phyloP scores from a whole-genome alignment of 2,797 vertebrate species.

The Spondyliosoma cantharus region DNA sequence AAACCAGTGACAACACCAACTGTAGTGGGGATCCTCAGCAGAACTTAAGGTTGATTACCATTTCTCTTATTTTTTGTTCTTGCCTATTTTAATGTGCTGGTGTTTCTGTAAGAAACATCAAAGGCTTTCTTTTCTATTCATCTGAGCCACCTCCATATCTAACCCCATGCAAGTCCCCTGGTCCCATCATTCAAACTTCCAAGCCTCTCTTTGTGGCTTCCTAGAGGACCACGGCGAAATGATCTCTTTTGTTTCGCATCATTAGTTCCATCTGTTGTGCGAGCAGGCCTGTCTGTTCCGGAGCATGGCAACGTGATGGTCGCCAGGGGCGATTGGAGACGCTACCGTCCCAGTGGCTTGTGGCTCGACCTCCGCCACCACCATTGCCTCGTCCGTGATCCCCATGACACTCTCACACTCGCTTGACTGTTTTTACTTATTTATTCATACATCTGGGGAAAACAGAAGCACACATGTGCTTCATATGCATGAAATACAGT shows the following conservation, averaged over 20 bases:
- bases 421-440: conserved; percentile 75
- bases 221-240: conserved; percentile 85
- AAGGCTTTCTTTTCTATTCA: conserved; percentile 74
- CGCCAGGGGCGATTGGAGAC: conserved; percentile 83
- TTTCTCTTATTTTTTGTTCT: conserved; percentile 68
- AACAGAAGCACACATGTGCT: conserved; percentile 32
- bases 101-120: conserved; percentile 76
- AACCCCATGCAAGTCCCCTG: conserved; percentile 78
- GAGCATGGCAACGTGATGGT: conserved; percentile 85
- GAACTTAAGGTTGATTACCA: conserved; percentile 61
- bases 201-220: conserved; percentile 84
- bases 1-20: conserved; percentile 45
- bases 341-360: conserved; percentile 77
- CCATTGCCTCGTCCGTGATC: conserved; percentile 69
- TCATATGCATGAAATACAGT: conserved; percentile 41
- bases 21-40: conserved; percentile 29
- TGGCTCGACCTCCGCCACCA: conserved; percentile 80
- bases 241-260: conserved; percentile 93
- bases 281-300: conserved; percentile 84
- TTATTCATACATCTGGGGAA: conserved; percentile 74
- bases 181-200: conserved; percentile 86
- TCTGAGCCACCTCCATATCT: conserved; percentile 76
- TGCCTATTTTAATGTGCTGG: conserved; percentile 62
- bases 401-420: conserved; percentile 62
- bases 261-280: conserved; percentile 92